Percentiles rank a stretch among this genome's conserved stretches.
phyloP scores from a whole-genome alignment of 64 coral and sea anemone species.

The Pocillopora damicornis region DNA sequence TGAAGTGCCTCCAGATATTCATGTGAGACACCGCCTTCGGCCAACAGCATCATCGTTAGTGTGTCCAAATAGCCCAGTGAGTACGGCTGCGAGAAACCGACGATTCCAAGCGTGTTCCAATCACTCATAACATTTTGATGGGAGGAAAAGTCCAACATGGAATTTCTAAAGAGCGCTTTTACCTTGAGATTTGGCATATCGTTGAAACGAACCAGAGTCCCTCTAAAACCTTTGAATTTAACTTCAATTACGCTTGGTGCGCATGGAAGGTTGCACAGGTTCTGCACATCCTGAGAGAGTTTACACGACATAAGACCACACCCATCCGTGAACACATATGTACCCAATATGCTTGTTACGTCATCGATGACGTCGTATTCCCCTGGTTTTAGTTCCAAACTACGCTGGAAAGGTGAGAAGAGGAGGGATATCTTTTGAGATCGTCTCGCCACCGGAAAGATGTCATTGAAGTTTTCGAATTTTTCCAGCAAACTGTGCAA shows the following conservation, averaged over 20 bases:
- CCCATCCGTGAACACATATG: constrained; percentile 64
- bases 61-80: constrained; percentile 72
- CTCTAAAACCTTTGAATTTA: constrained; percentile 59
- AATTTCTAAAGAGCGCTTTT: constrained; percentile 70
- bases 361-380: constrained; percentile 57
- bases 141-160: constrained; percentile 65
- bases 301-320: constrained; percentile 73
- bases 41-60: constrained; percentile 82
- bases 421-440: constrained; percentile 48
- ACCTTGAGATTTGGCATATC: constrained; percentile 28
- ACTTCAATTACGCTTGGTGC: constrained; percentile 64
- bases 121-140: constrained; percentile 33
- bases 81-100: constrained; percentile 75
- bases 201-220: constrained; percentile 40
- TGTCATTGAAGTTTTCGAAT: constrained; percentile 64
- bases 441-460: constrained; percentile 31
- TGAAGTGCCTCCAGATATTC: constrained; percentile 75
- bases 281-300: constrained; percentile 57
- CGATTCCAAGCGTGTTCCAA: constrained; percentile 55
- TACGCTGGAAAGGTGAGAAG: constrained; percentile 49
- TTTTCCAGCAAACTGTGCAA: constrained; percentile 61
- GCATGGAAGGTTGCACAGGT: constrained; percentile 8
- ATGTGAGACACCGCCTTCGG: constrained; percentile 63
- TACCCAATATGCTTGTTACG: constrained; percentile 26
- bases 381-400: constrained; percentile 33